Conservation (phyloP, 2,113 vertebrate species). For the Tyto alba region DNA sequence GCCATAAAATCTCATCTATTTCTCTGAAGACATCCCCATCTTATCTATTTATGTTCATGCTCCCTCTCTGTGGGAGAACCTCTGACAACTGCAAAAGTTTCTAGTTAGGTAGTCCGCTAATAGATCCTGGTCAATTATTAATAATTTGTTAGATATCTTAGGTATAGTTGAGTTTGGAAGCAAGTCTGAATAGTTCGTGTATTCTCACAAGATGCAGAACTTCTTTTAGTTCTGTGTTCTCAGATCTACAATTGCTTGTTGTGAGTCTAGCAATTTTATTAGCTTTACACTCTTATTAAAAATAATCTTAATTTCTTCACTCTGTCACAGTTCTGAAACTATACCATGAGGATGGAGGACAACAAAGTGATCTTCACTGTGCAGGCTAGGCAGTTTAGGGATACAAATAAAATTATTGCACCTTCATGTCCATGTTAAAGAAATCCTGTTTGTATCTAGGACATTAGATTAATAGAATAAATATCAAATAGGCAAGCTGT, state of each 20-base stretch:
- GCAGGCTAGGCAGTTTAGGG: not conserved
- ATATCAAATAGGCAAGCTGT: not conserved
- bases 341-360: not conserved
- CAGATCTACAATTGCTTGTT: not conserved
- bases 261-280: not conserved
- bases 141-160: not conserved
- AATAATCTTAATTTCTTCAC: not conserved
- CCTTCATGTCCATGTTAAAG: not conserved
- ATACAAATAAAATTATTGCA: not conserved
- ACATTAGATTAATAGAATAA: not conserved
- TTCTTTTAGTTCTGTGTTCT: not conserved
- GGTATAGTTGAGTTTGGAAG: not conserved
- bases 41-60: not conserved
- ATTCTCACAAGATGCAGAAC: not conserved
- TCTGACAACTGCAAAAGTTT: not conserved
- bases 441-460: not conserved
- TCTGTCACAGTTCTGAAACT: not conserved
- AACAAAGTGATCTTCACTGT: not conserved
- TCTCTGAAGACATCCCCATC: not conserved
- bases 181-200: not conserved
- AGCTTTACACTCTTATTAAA: not conserved
- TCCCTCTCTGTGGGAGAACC: not conserved
- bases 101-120: not conserved
- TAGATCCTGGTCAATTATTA: not conserved
- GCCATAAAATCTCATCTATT: not conserved